Conservation (phyloP, 2,113 vertebrate genomes). For the Parus major region DNA sequence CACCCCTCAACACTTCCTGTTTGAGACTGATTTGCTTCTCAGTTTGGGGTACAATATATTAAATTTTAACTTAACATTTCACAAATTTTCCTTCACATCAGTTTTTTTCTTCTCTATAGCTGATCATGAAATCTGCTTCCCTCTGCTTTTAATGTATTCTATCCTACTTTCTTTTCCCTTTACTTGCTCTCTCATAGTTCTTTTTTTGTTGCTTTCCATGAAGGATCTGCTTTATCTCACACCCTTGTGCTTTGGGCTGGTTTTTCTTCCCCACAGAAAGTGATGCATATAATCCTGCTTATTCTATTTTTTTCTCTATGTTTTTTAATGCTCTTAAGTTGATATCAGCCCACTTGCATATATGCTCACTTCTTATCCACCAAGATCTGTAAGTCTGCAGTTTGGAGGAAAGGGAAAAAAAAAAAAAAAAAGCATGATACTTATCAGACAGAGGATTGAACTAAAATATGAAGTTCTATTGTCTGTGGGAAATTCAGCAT, state of each 20-base stretch:
- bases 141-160: background rate
- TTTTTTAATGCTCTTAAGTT: background rate
- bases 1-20: background rate
- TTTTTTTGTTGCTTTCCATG: background rate
- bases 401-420: background rate
- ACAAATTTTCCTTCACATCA: background rate
- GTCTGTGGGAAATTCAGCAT: background rate
- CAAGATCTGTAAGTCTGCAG: background rate
- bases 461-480: background rate
- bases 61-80: background rate
- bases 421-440: background rate
- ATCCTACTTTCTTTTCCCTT: background rate
- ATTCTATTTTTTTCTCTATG: background rate
- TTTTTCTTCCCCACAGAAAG: background rate
- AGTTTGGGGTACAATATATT: background rate
- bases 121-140: background rate
- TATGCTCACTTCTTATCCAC: background rate
- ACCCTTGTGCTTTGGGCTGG: background rate
- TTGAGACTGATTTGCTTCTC: background rate
- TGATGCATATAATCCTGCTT: background rate
- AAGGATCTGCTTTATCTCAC: background rate
- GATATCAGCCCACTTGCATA: background rate
- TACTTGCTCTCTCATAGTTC: background rate
- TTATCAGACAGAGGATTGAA: background rate
- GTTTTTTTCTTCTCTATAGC: background rate